phyloP scores from a whole-genome alignment of 2,888 invertebrate species.

The Eumerus sabulonum region DNA sequence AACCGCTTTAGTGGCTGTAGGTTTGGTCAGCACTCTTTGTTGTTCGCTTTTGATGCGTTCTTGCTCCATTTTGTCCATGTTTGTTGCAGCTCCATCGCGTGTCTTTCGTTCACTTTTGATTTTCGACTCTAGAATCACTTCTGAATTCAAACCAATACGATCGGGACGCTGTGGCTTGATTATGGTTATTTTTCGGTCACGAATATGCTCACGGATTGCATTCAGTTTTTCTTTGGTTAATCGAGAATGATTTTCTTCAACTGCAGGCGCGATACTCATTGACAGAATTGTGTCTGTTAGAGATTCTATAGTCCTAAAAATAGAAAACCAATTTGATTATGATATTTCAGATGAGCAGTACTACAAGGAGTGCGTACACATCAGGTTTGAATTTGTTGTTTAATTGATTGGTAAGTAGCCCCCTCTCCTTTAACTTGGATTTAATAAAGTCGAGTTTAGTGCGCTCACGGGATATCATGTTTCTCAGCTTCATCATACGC shows the following conservation, averaged over 20 bases:
- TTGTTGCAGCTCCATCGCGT: slow-evolving; percentile 70
- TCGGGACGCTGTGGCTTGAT: slow-evolving; percentile 77
- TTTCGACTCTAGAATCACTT: slow-evolving; percentile 77
- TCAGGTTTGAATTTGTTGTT: slow-evolving; percentile 56
- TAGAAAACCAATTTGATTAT: not conserved
- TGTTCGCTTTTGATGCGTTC: slow-evolving; percentile 69
- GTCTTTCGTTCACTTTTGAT: slow-evolving; percentile 72
- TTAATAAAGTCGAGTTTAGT: slow-evolving; percentile 78
- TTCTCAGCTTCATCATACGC: slow-evolving; percentile 87
- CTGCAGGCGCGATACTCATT: slow-evolving; percentile 74
- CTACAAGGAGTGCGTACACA: too few relatives aligned
- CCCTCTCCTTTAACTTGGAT: slow-evolving; percentile 74
- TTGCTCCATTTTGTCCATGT: slow-evolving; percentile 70
- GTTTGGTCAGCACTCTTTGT: slow-evolving; percentile 69
- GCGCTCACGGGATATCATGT: slow-evolving; percentile 83
- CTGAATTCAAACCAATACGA: slow-evolving; percentile 76
- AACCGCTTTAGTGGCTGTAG: slow-evolving; percentile 72
- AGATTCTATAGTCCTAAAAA: slow-evolving; percentile 74
- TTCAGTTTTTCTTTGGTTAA: slow-evolving; percentile 74
- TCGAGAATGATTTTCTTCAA: slow-evolving; percentile 73
- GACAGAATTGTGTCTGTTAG: slow-evolving; percentile 77
- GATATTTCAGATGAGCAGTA: too few relatives aligned
- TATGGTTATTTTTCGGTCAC: slow-evolving; percentile 72
- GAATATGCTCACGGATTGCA: slow-evolving; percentile 72
- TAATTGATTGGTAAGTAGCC: slow-evolving; percentile 68